A percentile compares a stretch with the other conserved stretches of the same genome.
Evolutionary conservation across 2,797 vertebrate species (phyloP).

Genomic region (Neosilurus mollespiculum): DNA sequence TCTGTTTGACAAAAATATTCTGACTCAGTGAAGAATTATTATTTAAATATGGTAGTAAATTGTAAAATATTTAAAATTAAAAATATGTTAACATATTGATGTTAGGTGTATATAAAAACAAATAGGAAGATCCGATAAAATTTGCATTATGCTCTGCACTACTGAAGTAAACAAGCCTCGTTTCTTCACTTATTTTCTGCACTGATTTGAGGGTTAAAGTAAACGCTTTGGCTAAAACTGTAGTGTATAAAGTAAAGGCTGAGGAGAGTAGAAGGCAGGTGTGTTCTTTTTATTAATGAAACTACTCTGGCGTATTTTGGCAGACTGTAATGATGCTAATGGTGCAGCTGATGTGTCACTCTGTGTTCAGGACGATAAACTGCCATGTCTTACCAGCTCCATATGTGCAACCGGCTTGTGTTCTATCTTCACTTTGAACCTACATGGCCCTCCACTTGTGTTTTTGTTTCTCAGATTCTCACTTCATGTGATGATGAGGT

Average conservation of each 20-base stretch:
- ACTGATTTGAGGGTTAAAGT: not conserved
- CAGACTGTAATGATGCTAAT: not conserved
- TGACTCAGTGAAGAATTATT: no score
- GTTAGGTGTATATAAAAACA: not conserved
- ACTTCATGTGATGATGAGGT: slow-evolving; percentile 48
- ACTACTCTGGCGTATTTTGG: not conserved
- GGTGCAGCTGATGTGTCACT: not conserved
- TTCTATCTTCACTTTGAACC: slow-evolving; percentile 45
- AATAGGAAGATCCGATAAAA: not conserved
- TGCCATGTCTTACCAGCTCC: slow-evolving; percentile 40
- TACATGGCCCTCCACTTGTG: slow-evolving; percentile 63
- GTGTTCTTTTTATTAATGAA: slow-evolving; percentile 14
- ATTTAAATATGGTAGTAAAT: not conserved
- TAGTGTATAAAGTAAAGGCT: not conserved
- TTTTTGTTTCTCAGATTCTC: slow-evolving; percentile 54
- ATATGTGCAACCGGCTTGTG: slow-evolving; percentile 42
- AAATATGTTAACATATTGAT: not conserved
- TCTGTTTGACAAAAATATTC: not conserved
- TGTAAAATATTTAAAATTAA: not conserved
- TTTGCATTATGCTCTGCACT: not conserved
- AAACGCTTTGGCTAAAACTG: slow-evolving; percentile 1
- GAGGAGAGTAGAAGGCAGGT: slow-evolving; percentile 15
- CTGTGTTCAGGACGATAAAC: slow-evolving; percentile 6
- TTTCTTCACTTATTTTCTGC: slow-evolving; percentile 1
- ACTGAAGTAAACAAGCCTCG: not conserved